phyloP scores from a whole-genome alignment of 2,797 vertebrate species.

The Tauraco hartlaubi region DNA sequence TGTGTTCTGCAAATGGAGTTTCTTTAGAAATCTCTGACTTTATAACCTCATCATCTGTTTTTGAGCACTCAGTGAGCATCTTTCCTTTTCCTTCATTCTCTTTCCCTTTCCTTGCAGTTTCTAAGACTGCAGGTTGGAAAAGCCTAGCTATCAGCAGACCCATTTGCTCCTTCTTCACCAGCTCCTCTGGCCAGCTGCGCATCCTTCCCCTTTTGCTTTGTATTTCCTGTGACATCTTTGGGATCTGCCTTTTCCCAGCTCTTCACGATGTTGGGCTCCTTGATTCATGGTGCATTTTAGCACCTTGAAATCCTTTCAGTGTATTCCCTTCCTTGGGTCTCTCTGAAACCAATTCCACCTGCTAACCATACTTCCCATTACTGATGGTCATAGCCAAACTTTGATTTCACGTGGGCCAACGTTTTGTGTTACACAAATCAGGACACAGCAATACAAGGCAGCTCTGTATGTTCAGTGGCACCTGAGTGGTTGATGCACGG shows the following conservation, averaged over 20 bases:
- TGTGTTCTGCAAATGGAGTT: neutral
- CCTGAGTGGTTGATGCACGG: neutral
- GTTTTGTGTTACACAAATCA: neutral
- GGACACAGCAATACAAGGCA: neutral
- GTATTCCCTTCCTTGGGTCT: neutral
- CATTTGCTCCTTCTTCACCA: neutral
- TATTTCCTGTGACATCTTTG: neutral
- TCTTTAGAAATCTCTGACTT: neutral
- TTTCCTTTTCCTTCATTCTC: neutral
- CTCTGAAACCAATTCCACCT: neutral
- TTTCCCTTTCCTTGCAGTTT: neutral
- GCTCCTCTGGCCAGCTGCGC: neutral
- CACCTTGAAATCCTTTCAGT: neutral
- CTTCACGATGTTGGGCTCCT: neutral
- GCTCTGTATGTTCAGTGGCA: neutral
- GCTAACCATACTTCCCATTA: neutral
- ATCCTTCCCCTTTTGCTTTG: neutral
- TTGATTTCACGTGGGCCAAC: neutral
- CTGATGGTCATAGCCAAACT: neutral
- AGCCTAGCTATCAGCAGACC: neutral
- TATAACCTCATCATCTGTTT: neutral
- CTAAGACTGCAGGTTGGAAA: neutral
- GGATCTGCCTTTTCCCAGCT: neutral
- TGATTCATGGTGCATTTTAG: neutral
- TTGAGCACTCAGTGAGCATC: neutral